Evolutionary conservation across 2,113 vertebrate species (phyloP), one percentile per base, ranked within the genome.

Genomic region (Syrmaticus mikado): DNA sequence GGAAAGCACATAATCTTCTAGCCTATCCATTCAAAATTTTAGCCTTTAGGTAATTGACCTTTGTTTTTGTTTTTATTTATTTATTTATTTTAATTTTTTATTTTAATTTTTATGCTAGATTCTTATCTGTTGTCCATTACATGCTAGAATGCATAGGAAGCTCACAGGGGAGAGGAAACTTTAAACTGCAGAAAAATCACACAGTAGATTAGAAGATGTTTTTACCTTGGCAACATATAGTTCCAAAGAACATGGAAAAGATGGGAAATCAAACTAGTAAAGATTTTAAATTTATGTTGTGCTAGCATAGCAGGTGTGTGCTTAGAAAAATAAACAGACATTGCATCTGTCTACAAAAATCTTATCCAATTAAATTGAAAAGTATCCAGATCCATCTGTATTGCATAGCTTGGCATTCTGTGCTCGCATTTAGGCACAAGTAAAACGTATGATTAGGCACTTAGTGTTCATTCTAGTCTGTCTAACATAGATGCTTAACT

Each of bases 261-360:
- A 76, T 4, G 24, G 83, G 50, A 43, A 88, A 75, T 40, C 32
- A 77, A 76, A 71, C 52, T 79, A 71, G 64, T 71, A 73, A 77
- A 81, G 53, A 61, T 19, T 89, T 81, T 71, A 76, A 38, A 77
- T 87, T 82, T 75, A 7, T 85, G 36, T 13, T 73, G 55, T 57
- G 9, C 32, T 75, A 36, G 22, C 28, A 61, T 64, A 64, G 38
- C 71, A 83, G 79, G 85, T 85, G 72, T 73, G 38, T 73, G 38
- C 25, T 93, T 89, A 64, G 64, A 82, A 89, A 89, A 93, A 74
- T 25, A 91, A 92, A 64, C 45, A 85, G 82, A 30, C 13, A 62
- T 25, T 46, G 22, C 62, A 84, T 68, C 58, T 92, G 77, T 52
- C 48, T 46, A 22, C 12, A 19, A 13, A 85, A 92, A 43, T 76